These are phyloP conservation scores for Xenotilapia flavipinnis DNA, from an alignment of 2,113 vertebrate genomes.

Conservation along the genomic window DNA sequence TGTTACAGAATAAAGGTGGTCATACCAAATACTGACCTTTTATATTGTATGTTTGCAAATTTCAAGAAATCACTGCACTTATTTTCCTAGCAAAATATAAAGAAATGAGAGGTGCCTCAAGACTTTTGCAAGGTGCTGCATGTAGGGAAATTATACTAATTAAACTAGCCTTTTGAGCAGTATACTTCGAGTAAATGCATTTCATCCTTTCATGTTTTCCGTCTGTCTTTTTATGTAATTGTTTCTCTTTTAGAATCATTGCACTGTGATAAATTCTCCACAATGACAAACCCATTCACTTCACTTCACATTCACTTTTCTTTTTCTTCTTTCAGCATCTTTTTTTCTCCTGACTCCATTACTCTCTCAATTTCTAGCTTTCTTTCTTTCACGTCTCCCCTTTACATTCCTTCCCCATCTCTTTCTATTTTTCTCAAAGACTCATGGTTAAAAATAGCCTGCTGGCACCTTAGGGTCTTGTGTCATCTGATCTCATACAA, in stretches of 20 bases:
- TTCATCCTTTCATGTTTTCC: neutral
- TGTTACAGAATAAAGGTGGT: neutral
- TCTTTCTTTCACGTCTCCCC: neutral
- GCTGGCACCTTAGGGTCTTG: slow-evolving; percentile 32
- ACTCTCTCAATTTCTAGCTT: neutral
- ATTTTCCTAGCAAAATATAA: neutral
- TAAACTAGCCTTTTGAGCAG: neutral
- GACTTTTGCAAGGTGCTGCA: neutral
- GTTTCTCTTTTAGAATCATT: neutral
- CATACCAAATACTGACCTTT: neutral
- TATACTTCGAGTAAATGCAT: neutral
- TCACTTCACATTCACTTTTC: neutral
- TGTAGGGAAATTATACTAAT: neutral
- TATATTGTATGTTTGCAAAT: neutral
- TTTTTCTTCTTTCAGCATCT: neutral
- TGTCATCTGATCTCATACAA: slow-evolving; percentile 37
- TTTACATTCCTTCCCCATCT: neutral
- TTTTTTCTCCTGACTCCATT: neutral
- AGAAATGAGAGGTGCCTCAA: neutral
- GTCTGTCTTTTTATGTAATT: neutral
- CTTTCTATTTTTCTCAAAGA: neutral
- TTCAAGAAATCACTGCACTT: neutral
- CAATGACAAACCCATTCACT: neutral
- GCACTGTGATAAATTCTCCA: neutral
- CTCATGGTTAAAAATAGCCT: slow-evolving; percentile 46